Base-by-base conservation (phyloP, 2,113 vertebrate species). In the Phylloscopus trochilus region DNA sequence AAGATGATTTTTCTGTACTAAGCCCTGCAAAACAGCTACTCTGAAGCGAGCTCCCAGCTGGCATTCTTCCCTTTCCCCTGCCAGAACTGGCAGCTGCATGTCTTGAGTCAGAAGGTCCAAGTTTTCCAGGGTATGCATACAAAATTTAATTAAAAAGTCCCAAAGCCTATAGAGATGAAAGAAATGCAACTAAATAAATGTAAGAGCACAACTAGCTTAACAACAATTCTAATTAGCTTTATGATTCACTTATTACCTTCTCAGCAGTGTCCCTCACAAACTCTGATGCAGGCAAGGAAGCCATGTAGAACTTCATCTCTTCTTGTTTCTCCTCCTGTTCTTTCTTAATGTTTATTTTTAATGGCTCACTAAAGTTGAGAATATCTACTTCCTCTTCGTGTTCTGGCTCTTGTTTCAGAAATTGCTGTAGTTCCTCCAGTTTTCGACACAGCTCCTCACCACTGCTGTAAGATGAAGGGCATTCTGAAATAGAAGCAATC, bases 351-450 rank as follows among this genome's bases (percentile, higher is more conserved):
- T 98, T 98, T 52, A 98, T 97, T 95, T 98, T 99, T 43, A 97
- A 92, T 5, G 98, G 98, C 60, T 99, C 98, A 0, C 96, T 97
- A 7, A 98, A 97, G 12, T 92, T 98, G 90, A 99, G 92, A 63
- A 99, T 93, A 94, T 99, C 99, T 31, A 99, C 98, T 89, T 99
- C 98, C 90, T 99, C 98, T 27, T 99, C 98, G 0, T 98, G 98
- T 90, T 99, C 99, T 0, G 98, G 98, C 66, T 99, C 99, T 4
- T 98, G 98, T 91, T 99, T 99, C 92, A 99, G 98, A 95, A 99
- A 97, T 13, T 97, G 98, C 96, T 99, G 99, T 63, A 99, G 98
- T 51, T 99, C 99, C 96, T 99, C 98, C 82, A 99, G 97, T 72
- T 99, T 98, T 92, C 94, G 98, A 95, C 99, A 98, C 70, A 99